Conservation (phyloP, 2,888 invertebrate genomes). For the Hemistola chrysoprasaria region DNA sequence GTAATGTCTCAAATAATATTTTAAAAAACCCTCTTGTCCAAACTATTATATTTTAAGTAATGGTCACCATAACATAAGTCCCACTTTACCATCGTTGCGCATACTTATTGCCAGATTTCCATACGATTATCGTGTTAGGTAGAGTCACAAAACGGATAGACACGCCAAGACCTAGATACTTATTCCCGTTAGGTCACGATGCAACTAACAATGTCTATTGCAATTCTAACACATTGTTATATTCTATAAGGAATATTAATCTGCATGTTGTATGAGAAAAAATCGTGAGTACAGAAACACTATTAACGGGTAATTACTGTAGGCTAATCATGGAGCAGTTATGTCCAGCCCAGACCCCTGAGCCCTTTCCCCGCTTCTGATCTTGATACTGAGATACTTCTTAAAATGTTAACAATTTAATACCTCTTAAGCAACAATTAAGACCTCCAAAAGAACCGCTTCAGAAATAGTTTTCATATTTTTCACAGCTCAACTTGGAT, state of each 20-base stretch:
- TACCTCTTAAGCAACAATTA: slow-evolving; percentile 14
- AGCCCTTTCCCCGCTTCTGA: too few relatives aligned
- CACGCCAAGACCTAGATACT: slow-evolving; percentile 29
- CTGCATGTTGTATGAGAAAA: too few relatives aligned
- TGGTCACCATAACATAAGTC: slow-evolving; percentile 12
- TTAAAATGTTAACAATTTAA: too few relatives aligned
- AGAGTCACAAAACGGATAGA: slow-evolving; percentile 29
- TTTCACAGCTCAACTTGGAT: slow-evolving; percentile 56
- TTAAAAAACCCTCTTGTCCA: neutral
- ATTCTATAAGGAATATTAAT: too few relatives aligned
- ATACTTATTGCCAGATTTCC: slow-evolving; percentile 46
- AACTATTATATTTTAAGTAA: neutral
- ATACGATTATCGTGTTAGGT: slow-evolving; percentile 42
- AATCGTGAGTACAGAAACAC: too few relatives aligned
- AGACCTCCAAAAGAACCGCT: slow-evolving; percentile 5
- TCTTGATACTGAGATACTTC: too few relatives aligned
- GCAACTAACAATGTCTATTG: neutral
- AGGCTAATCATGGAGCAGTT: too few relatives aligned
- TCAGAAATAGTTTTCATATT: slow-evolving; percentile 54
- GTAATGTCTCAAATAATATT: too few relatives aligned
- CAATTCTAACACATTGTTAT: neutral
- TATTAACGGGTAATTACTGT: too few relatives aligned
- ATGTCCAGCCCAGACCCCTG: too few relatives aligned
- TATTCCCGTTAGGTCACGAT: slow-evolving; percentile 29
- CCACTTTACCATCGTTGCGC: slow-evolving; percentile 33